These are phyloP conservation scores for Rhopalosiphum maidis DNA, from an alignment of 1,140 invertebrate species.

Conservation along the genomic window DNA sequence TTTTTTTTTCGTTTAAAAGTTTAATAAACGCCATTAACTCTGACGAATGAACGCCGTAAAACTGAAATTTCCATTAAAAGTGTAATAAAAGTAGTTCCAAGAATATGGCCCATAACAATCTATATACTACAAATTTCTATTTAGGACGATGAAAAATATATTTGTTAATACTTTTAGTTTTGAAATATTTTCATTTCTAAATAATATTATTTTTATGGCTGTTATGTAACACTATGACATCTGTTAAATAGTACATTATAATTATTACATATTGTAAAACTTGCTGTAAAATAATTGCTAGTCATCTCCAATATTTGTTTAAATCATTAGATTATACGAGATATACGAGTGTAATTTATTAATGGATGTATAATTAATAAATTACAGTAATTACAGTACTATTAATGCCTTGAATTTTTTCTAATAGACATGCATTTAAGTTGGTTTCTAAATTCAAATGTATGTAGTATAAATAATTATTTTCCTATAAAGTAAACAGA, in stretches of 20 bases:
- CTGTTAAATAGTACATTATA: background rate
- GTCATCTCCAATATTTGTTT: background rate
- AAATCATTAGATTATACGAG: background rate
- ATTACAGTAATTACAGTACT: background rate
- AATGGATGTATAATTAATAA: background rate
- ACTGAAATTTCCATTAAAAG: conserved; percentile 5
- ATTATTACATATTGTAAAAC: background rate
- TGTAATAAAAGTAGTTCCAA: conserved; percentile 10
- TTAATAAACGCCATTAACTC: conserved; percentile 11
- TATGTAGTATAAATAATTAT: background rate
- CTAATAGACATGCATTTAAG: background rate
- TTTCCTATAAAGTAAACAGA: background rate
- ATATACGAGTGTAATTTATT: background rate
- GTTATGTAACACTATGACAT: background rate
- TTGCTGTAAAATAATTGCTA: background rate
- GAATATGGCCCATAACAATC: background rate
- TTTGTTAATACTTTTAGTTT: background rate
- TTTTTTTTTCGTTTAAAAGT: background rate
- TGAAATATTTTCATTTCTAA: background rate
- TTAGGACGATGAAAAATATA: background rate
- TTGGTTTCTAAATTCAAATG: background rate
- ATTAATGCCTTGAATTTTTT: background rate
- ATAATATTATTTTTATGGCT: background rate
- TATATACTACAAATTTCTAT: background rate
- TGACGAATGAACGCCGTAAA: background rate